Percentiles rank a stretch among this genome's conserved stretches.
Evolutionary conservation across 2,888 invertebrate species (phyloP).

Genomic region (Leucania comma): DNA sequence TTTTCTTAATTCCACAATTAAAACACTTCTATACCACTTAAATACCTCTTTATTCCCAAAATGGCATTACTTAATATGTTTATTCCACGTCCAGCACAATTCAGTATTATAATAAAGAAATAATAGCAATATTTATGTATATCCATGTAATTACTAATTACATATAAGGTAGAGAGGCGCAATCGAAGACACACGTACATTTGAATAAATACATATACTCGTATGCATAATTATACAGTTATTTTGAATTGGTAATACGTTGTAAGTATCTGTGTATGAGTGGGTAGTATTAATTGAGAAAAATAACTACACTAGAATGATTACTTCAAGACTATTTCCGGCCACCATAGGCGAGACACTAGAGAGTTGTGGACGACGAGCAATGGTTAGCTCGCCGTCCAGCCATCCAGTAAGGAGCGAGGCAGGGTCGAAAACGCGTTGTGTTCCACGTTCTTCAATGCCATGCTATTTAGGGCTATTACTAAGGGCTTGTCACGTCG

Average conservation of each 20-base stretch:
- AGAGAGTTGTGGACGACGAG: no score
- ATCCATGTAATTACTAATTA: constrained; percentile 28
- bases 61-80: constrained; percentile 7
- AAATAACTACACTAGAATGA: constrained; percentile 11
- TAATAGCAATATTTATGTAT: constrained; percentile 20
- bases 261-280: not conserved
- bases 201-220: constrained; percentile 38
- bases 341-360: no score
- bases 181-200: constrained; percentile 27
- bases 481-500: no score
- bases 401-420: no score
- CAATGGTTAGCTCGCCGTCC: no score
- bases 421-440: no score
- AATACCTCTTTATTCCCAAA: not conserved
- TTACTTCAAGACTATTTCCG: not conserved
- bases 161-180: constrained; percentile 34
- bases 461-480: no score
- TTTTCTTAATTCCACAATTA: not conserved
- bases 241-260: constrained; percentile 38
- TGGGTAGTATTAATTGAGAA: constrained; percentile 2
- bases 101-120: constrained; percentile 9
- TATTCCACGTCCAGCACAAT: constrained; percentile 5
- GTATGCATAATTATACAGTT: constrained; percentile 32
- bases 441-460: no score
- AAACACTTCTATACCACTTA: not conserved